Evolutionary conservation across 2,797 vertebrate genomes (phyloP).

Genomic region (Myotis daubentonii): DNA sequence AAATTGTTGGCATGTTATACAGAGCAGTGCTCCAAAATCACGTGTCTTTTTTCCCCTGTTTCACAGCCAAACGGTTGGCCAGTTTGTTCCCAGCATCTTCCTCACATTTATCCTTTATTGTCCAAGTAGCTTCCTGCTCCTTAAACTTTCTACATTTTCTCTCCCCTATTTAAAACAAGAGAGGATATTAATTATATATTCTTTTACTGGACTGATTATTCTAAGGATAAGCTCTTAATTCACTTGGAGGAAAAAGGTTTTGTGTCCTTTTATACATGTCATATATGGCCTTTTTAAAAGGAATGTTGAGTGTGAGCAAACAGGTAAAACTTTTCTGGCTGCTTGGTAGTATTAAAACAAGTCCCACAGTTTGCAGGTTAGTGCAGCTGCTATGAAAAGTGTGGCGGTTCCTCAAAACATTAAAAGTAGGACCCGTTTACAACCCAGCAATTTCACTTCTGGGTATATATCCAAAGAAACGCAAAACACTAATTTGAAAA

Average conservation of each 20-base stretch:
- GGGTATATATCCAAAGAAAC: neutral
- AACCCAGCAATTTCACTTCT: neutral
- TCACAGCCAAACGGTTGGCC: neutral
- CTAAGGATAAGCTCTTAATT: constrained; percentile 4
- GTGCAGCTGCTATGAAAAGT: neutral
- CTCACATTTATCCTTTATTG: neutral
- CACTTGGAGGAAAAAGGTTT: neutral
- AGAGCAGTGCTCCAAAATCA: neutral
- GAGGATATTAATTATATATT: neutral
- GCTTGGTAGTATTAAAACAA: neutral
- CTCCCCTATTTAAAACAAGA: constrained; percentile 3
- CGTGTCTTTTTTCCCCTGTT: neutral
- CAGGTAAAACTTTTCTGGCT: neutral
- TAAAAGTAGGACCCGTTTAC: neutral
- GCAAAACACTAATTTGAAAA: neutral
- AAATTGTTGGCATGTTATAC: neutral
- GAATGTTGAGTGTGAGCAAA: neutral
- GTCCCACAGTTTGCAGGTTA: neutral
- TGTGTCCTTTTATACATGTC: neutral
- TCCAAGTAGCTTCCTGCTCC: neutral
- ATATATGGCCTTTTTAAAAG: neutral
- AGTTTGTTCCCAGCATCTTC: neutral
- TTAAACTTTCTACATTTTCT: constrained; percentile 22
- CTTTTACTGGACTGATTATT: neutral
- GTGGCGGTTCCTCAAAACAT: neutral